These are phyloP conservation scores for Limenitis camilla DNA, from an alignment of 2,888 invertebrate species.

Conservation along the genomic window DNA sequence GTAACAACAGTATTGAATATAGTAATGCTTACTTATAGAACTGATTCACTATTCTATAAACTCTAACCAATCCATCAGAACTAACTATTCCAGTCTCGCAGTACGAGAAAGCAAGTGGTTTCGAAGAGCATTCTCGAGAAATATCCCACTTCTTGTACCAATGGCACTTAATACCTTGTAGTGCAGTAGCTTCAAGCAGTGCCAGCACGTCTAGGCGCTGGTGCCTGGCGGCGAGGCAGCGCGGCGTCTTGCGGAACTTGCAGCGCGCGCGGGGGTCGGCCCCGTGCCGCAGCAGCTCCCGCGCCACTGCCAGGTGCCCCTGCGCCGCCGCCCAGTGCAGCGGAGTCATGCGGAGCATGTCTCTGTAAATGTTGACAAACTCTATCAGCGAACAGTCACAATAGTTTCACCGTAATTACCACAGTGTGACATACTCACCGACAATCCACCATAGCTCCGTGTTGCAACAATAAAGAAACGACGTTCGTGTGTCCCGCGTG, in stretches of 20 bases:
- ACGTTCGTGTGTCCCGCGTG: constrained; percentile 87
- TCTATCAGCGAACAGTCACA: not conserved
- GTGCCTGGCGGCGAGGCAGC: constrained; percentile 32
- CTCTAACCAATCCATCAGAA: too few species aligned
- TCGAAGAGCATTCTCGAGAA: too few species aligned
- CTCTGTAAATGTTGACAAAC: constrained; percentile 29
- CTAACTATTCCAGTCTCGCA: too few species aligned
- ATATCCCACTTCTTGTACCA: too few species aligned
- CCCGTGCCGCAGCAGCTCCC: constrained; percentile 80
- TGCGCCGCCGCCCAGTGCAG: constrained; percentile 95
- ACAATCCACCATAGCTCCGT: constrained; percentile 45
- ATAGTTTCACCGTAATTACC: not conserved
- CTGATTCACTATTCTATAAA: not conserved
- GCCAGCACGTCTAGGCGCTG: constrained; percentile 24
- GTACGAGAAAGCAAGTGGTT: too few species aligned
- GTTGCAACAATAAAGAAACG: constrained; percentile 79
- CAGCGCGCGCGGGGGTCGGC: constrained; percentile 77
- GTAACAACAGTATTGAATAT: too few species aligned
- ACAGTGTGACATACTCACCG: constrained; percentile 15
- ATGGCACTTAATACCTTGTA: too few species aligned
- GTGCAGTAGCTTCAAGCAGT: constrained; percentile 29
- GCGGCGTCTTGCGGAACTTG: constrained; percentile 56
- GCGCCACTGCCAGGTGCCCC: constrained; percentile 77
- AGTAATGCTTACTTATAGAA: too few species aligned
- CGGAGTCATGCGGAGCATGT: constrained; percentile 81